Evolutionary conservation across 1,140 invertebrate genomes (phyloP), one percentile per base, ranked within the genome.

Genomic region (Odontomachus brunneus): DNA sequence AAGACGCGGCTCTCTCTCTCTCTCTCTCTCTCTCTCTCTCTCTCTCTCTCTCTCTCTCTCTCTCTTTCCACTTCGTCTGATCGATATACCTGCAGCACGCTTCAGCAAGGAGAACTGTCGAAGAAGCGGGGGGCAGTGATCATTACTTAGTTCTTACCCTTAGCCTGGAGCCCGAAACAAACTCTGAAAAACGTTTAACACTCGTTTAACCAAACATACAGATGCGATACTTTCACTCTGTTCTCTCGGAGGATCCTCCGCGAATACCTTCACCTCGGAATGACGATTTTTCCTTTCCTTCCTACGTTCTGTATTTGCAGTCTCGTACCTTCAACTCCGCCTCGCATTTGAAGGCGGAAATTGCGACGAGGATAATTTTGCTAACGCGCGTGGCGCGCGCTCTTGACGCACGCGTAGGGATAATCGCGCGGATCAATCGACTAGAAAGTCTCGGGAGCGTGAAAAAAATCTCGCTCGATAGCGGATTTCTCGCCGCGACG

Each of bases 371-470:
- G 84, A 78, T 72, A 48, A 76, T 84, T 84, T 80, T 24, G 55
- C 51, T 26, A 49, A 55, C 44, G 53, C 53, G 53, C 57, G 26
- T 57, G 33, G 66, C n/a, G n/a, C n/a, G n/a, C n/a, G n/a, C 44
- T 66, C 71, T 66, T 63, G 71, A 84, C 59, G 82, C 73, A 60
- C 15, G 66, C 38, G 82, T 29, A 49, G 57, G 72, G 22, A 49
- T 67, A 62, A 84, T 65, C 84, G 73, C 73, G 75, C 60, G 55
- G 51, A 63, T 84, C 84, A 84, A 85, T 84, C 72, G 82, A 85
- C 71, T 84, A 76, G 84, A 85, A 85, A 85, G 84, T 85, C 82
- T 84, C 33, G 55, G 66, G 73, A 85, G 83, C 74, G 83, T 76
- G 84, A 86, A 85, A 78, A n/a, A 84, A 78, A 69, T 86, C 63